Base-by-base conservation (phyloP, 2,797 vertebrate species). In the Characodon lateralis region DNA sequence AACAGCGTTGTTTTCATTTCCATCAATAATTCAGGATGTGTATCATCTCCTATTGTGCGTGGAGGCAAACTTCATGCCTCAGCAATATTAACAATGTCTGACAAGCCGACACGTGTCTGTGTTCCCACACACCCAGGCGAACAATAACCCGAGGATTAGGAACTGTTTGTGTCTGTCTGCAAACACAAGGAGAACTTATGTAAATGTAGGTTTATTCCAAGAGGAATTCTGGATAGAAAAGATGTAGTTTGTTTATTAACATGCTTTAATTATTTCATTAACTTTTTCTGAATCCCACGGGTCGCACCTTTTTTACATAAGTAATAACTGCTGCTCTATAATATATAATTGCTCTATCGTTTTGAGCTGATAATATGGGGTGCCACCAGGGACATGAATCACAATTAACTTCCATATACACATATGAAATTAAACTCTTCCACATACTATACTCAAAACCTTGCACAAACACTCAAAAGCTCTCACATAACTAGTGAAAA, bases 21-120 rank as follows among this genome's bases (percentile, higher is more conserved):
- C 78, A 92, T 94, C 79, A 92, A 93, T 94, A 91, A 94, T 94
- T 93, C 87, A 93, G 74, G 69, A 68, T 85, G 85, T 89, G 83
- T 91, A 88, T 92, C 92, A 89, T 91, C 81, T 91, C 86, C 86
- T 88, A 83, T 76, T 89, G 82, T 90, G 86, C 90, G 83, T 72
- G 79, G 78, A 75, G 87, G 89, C 86, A 86, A 85, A 90, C 81
- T 78, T 90, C 78, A 88, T 86, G 85, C 86, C 78, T 92, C 87
- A 87, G 90, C 85, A 18, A 78, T 89, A 93, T 88, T 78, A 78
- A 85, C 74, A 74, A 72, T 39, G 13, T 87, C 71, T 76, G 81
- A 87, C 83, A 84, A 75, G 28, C 71, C 74, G 73, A 76, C 66
- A 73, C 50, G 14, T 69, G 39, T 65, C 50, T 46, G 35, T 46